phyloP scores from a whole-genome alignment of 2,113 vertebrate species.

The Hemicordylus capensis region DNA sequence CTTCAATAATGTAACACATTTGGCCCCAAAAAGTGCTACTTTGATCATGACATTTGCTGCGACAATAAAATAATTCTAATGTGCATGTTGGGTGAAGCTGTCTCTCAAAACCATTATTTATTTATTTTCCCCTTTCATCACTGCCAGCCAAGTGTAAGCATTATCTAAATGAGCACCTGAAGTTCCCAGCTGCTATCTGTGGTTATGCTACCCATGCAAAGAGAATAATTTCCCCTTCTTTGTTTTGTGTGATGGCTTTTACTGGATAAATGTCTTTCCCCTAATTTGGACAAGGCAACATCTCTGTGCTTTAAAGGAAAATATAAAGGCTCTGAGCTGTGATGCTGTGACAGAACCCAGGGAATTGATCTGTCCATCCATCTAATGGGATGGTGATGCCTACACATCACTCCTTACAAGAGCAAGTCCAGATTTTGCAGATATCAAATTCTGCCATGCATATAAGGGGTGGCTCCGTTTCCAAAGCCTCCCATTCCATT shows the following conservation, averaged over 20 bases:
- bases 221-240: background rate
- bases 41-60: background rate
- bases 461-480: background rate
- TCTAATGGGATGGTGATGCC: background rate
- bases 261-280: background rate
- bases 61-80: background rate
- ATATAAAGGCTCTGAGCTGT: background rate
- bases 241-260: background rate
- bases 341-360: background rate
- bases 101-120: constrained; percentile 12
- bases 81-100: background rate
- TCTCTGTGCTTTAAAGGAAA: background rate
- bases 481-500: background rate
- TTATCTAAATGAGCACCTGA: background rate
- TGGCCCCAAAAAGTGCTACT: background rate
- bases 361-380: no score
- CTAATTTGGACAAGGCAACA: background rate
- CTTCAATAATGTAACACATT: background rate
- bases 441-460: no score
- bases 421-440: no score
- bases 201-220: background rate
- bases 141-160: background rate
- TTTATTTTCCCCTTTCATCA: background rate
- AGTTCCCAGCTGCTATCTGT: background rate
- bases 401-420: background rate